A percentile compares a stretch with the other conserved stretches of the same genome.
These are phyloP conservation scores for Morpho achilles DNA, from an alignment of 2,888 invertebrate genomes.

Conservation along the genomic window DNA sequence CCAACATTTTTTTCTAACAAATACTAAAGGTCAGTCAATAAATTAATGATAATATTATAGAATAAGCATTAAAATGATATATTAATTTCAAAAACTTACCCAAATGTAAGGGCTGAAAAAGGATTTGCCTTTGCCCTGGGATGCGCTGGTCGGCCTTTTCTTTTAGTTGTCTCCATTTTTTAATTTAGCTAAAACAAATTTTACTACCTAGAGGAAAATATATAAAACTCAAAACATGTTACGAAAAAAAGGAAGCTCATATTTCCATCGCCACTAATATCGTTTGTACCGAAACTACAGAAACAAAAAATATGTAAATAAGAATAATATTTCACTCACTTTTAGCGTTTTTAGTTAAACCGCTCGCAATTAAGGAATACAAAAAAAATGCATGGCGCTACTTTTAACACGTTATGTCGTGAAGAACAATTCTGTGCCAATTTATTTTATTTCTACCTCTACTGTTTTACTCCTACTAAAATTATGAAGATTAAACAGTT, in stretches of 20 bases:
- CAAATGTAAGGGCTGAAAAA: slow-evolving; percentile 83
- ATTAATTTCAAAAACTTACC: slow-evolving; percentile 71
- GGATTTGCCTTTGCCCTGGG: slow-evolving; percentile 83
- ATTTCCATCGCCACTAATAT: too few relatives aligned
- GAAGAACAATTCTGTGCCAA: slow-evolving; percentile 19
- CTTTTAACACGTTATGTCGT: slow-evolving; percentile 16
- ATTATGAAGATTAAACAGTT: not conserved
- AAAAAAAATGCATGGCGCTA: slow-evolving; percentile 20
- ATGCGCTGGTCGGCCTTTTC: slow-evolving; percentile 77
- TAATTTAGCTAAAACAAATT: slow-evolving; percentile 6
- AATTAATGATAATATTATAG: not conserved
- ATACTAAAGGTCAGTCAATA: too few relatives aligned
- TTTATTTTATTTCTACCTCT: slow-evolving; percentile 26
- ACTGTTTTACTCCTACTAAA: not conserved
- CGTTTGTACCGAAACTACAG: not conserved
- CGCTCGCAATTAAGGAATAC: slow-evolving; percentile 9
- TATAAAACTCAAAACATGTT: too few relatives aligned
- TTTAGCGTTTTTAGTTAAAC: not conserved
- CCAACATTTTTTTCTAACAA: too few relatives aligned
- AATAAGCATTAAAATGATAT: not conserved
- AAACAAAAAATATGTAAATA: not conserved
- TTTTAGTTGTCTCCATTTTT: slow-evolving; percentile 75
- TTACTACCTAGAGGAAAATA: too few relatives aligned
- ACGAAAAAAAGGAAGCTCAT: too few relatives aligned
- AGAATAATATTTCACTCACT: not conserved